Conservation (phyloP, 2,888 invertebrate genomes). For the Smittia sp. region DNA sequence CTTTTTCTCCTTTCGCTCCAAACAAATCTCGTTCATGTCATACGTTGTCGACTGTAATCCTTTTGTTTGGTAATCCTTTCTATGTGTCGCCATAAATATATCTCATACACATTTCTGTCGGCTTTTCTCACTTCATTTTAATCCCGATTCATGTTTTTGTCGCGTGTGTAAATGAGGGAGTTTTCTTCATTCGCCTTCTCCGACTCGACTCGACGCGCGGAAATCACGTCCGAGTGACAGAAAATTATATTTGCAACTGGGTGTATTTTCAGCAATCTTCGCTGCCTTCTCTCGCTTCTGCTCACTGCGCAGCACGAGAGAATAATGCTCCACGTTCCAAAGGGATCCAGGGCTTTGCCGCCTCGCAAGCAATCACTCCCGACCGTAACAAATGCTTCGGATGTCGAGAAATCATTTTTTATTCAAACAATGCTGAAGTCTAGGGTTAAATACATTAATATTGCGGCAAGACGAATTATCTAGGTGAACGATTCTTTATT, state of each 20-base stretch:
- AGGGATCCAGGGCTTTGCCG: background rate
- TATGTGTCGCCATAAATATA: background rate
- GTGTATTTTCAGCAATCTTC: background rate
- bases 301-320: background rate
- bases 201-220: background rate
- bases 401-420: no score
- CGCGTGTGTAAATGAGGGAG: background rate
- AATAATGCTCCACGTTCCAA: background rate
- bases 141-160: background rate
- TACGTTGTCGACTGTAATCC: background rate
- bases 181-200: background rate
- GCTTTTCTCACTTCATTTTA: slow-evolving; percentile 12
- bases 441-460: no score
- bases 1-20: background rate
- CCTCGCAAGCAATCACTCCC: no score
- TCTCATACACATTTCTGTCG: background rate
- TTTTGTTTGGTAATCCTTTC: slow-evolving; percentile 8
- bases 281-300: background rate
- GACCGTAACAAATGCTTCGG: no score
- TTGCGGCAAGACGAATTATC: no score
- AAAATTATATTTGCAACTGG: background rate
- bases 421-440: no score
- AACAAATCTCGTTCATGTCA: background rate
- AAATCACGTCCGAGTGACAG: background rate
- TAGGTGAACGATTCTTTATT: no score